phyloP scores from a whole-genome alignment of 1,140 invertebrate genomes.

The Drosophila virilis region DNA sequence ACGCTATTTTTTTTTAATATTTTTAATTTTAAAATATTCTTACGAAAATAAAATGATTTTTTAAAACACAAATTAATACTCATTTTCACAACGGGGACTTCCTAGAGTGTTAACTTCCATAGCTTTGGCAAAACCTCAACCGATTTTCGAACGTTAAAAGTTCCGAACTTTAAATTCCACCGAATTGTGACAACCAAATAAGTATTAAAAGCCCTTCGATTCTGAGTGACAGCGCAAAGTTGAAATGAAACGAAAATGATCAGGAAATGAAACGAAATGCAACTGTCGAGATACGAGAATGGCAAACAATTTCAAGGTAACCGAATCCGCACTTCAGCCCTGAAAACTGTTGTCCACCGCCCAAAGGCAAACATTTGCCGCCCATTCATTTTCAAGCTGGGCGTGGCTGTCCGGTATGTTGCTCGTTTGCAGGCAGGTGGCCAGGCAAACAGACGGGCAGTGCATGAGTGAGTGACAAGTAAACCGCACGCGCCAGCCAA shows the following conservation, averaged over 20 bases:
- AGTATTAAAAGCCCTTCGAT: no score
- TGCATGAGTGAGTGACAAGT: conserved; percentile 15
- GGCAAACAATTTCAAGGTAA: conserved; percentile 1
- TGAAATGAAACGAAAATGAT: conserved; percentile 8
- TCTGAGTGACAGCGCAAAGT: background rate
- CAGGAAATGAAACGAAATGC: conserved; percentile 14
- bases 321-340: background rate
- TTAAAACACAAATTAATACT: no score
- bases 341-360: background rate
- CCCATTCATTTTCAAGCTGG: background rate
- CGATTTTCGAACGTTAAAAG: no score
- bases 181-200: no score
- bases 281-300: background rate
- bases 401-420: background rate
- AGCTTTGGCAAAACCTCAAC: no score
- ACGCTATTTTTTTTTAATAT: no score
- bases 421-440: background rate
- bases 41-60: no score
- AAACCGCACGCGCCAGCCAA: conserved; percentile 22
- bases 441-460: background rate
- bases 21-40: no score
- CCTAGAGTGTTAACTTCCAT: no score
- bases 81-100: no score
- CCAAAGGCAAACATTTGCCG: conserved; percentile 2
- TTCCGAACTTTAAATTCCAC: no score